phyloP scores from a whole-genome alignment of 2,113 vertebrate species.

The Procavia capensis region DNA sequence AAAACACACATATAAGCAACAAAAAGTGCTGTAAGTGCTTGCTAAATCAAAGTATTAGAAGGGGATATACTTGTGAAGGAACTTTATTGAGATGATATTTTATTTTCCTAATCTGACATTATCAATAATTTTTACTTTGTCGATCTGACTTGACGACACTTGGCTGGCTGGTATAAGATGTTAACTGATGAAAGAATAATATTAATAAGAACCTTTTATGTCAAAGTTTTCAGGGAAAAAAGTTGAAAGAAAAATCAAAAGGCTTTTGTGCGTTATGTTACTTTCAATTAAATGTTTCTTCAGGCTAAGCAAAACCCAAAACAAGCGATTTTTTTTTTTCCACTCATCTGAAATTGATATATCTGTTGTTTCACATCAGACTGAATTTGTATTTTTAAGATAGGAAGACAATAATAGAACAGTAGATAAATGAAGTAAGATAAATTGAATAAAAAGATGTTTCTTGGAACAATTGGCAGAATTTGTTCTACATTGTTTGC shows the following conservation, averaged over 20 bases:
- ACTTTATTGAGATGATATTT: not conserved
- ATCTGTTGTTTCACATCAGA: not conserved
- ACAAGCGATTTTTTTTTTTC: not conserved
- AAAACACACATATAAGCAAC: not conserved
- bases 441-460: not conserved
- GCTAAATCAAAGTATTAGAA: no score
- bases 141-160: no score
- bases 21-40: no score
- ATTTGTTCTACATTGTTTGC: not conserved
- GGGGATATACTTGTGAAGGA: not conserved
- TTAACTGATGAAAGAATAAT: conserved; percentile 54
- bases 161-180: conserved; percentile 56
- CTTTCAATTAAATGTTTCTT: conserved; percentile 59
- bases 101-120: conserved; percentile 58
- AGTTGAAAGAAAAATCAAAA: not conserved
- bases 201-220: conserved; percentile 63
- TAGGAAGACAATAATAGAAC: not conserved
- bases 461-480: not conserved
- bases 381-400: accelerated
- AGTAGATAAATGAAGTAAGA: not conserved
- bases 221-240: conserved; percentile 55
- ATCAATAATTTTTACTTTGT: conserved; percentile 66
- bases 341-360: not conserved
- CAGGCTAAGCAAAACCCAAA: not conserved
- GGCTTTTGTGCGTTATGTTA: conserved; percentile 41